Base-by-base conservation (phyloP, 2,113 vertebrate species). In the Piaya cayana region DNA sequence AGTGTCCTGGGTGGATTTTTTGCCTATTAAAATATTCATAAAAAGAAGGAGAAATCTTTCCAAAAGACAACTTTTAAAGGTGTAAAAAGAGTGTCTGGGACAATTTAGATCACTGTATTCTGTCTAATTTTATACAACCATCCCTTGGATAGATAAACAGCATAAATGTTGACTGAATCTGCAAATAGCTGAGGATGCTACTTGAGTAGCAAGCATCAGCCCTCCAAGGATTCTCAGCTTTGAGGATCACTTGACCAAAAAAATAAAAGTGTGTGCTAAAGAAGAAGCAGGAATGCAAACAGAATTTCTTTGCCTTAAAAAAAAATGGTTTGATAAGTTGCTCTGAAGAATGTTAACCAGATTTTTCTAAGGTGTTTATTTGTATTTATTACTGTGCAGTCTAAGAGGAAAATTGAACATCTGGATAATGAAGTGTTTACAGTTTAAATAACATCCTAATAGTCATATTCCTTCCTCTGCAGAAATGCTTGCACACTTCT, bases 371-470 rank as follows among this genome's bases (percentile, higher is more conserved):
- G 80, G 36, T 67, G 32, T 74, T 94, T 93, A 72, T 94, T 94
- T 96, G 34, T 82, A 36, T 83, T 94, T 94, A 78, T 93, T 88
- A 52, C 42, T 92, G 26, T 92, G 52, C 30, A 52, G 36, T 27
- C 72, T 84, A 60, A 91, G 63, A 65, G 30, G 60, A 58, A 47
- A 91, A 86, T 88, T 75, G 88, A 96, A 68, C 65, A 82, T 83
- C 86, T 89, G 80, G 70, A 30, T 90, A 96, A 93, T 47, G 37
- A 60, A 14, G 8, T 86, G 80, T 90, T 94, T 96, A 87, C 67
- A 77, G 64, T 72, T 77, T 88, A 80, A 81, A 92, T 70, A 95
- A 82, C 71, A 78, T 86, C 76, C 59, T 36, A 81, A 63, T 0
- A 42, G 78, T 96, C 80, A 68, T 71, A 89, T 55, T 81, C 68